Evolutionary conservation across 1,140 invertebrate species (phyloP), one percentile per base, ranked within the genome.

Genomic region (Scaptomyza hsui): DNA sequence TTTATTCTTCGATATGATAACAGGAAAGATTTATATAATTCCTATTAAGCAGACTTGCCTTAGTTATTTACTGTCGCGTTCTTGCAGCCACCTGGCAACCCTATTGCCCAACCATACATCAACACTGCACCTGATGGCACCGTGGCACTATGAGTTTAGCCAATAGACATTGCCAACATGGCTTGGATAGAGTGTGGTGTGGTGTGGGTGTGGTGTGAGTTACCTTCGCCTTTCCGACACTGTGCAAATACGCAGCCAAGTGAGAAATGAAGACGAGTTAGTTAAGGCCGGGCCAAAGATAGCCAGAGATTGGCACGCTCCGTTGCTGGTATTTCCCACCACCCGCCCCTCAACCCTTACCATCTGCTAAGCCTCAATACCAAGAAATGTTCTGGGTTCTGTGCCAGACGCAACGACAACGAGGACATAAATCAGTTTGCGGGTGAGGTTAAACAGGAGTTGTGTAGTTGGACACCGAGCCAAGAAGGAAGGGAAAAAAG

Each of bases 201-300:
- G 24, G 6, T 26, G 5, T 6, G 24, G 5, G 1, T 26, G 24
- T 5, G 26, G 64, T 15, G 56, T 13, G 4, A 18, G n/a, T 24
- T 48, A 74, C 57, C 45, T 57, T 26, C 7, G 16, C 24, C 26
- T 29, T n/a, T n/a, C n/a, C 49, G 32, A 70, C 42, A 59, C 73
- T 65, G 53, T 45, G 85, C 75, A 88, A 88, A 88, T 80, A 88
- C 72, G 61, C 83, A 89, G 37, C 80, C 76, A 80, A 81, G 76
- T 89, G 85, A 80, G 80, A 89, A 89, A 89, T 89, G 86, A 89
- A 89, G 85, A 89, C 77, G 86, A 88, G 83, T 89, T 89, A 72
- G 85, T 89, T 78, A 89, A 80, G 76, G 61, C 53, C 35, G 51
- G 47, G 35, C 62, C 52, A 63, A 32, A 51, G 48, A 62, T 63